phyloP scores from a whole-genome alignment of 2,888 invertebrate species.

The Biston stratarius region DNA sequence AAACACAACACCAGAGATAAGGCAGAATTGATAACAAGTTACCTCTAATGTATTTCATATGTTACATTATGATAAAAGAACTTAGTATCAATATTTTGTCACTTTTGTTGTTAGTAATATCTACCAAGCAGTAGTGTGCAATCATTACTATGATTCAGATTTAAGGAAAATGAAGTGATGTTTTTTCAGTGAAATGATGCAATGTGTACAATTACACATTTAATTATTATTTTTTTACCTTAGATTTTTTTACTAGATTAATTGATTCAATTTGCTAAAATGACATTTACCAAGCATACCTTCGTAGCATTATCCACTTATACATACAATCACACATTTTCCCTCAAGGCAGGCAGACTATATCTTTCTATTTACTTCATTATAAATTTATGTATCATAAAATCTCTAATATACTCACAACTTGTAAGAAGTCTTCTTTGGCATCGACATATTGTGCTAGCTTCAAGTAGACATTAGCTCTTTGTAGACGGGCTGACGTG shows the following conservation, averaged over 20 bases:
- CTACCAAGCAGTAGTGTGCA: neutral
- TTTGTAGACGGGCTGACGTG: conserved; percentile 93
- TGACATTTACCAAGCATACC: neutral
- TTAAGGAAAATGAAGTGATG: neutral
- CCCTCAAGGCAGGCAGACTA: no score
- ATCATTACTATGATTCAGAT: neutral
- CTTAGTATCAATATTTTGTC: neutral
- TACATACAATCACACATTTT: no score
- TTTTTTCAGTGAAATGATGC: neutral
- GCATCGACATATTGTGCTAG: conserved; percentile 94
- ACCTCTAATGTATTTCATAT: neutral
- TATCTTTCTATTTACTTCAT: neutral
- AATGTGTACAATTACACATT: neutral
- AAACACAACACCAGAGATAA: conserved; percentile 26
- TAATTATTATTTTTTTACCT: no score
- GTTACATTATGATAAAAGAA: neutral
- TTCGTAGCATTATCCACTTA: no score
- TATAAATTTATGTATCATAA: neutral
- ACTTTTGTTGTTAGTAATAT: neutral
- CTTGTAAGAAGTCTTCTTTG: conserved; percentile 92
- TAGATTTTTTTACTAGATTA: no score
- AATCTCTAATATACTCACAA: conserved; percentile 88
- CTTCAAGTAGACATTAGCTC: conserved; percentile 96
- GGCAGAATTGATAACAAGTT: conserved; percentile 10
- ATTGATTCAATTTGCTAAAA: no score